Evolutionary conservation across 2,888 invertebrate genomes (phyloP).

Genomic region (Leistus spinibarbis): DNA sequence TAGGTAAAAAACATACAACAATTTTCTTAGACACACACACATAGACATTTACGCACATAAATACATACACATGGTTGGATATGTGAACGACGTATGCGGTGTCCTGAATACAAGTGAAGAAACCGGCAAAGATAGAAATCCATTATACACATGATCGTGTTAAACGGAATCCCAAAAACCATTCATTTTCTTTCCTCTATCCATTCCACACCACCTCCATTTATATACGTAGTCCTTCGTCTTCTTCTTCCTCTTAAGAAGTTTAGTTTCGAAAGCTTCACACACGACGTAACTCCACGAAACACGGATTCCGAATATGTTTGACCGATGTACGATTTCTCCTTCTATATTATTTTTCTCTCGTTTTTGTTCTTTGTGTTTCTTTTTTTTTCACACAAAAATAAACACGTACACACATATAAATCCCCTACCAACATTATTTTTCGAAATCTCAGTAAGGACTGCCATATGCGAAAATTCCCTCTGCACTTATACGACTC

Average conservation of each 20-base stretch:
- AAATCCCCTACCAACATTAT: too few relatives aligned
- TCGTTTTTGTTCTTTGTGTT: too few relatives aligned
- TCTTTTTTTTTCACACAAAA: too few relatives aligned
- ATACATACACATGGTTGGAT: neutral
- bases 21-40: conserved; percentile 14
- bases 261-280: neutral
- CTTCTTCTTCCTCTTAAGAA: neutral
- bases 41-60: neutral
- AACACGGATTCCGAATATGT: neutral
- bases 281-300: neutral
- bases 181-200: conserved; percentile 2
- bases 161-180: conserved; percentile 20
- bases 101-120: neutral
- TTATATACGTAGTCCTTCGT: neutral
- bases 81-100: neutral
- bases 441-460: too few relatives aligned
- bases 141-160: conserved; percentile 38
- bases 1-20: conserved; percentile 27
- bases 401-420: too few relatives aligned
- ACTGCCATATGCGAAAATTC: too few relatives aligned
- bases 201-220: neutral
- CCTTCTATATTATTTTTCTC: neutral
- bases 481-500: too few relatives aligned
- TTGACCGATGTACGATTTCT: neutral
- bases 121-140: conserved; percentile 32